phyloP scores from a whole-genome alignment of 2,797 vertebrate genomes.

The Lagocephalus sceleratus region DNA sequence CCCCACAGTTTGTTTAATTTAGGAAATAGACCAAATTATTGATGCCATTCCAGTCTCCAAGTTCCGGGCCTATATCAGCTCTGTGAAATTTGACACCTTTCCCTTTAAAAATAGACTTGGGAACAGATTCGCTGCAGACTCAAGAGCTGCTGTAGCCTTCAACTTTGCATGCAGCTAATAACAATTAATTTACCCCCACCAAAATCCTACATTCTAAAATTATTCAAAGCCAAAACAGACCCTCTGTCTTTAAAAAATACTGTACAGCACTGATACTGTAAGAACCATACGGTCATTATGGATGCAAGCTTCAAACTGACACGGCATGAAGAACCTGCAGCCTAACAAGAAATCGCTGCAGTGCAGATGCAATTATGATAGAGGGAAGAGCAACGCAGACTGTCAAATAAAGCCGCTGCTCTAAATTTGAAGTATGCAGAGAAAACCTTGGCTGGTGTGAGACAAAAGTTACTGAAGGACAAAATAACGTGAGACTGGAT shows the following conservation, averaged over 20 bases:
- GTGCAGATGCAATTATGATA: conserved; percentile 47
- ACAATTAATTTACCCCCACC: no score
- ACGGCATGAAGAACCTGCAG: conserved; percentile 14
- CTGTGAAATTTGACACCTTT: not conserved
- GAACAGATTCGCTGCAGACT: no score
- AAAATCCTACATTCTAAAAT: no score
- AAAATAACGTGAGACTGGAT: not conserved
- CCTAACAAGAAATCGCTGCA: conserved; percentile 15
- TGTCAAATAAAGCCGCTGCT: conserved; percentile 21
- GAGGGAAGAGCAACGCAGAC: conserved; percentile 13
- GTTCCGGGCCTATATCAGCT: not conserved
- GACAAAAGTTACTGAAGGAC: not conserved
- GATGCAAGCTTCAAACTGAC: conserved; percentile 17
- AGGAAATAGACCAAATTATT: not conserved
- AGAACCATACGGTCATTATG: conserved; percentile 28
- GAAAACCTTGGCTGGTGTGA: conserved; percentile 1
- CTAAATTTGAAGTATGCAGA: not conserved
- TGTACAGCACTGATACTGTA: conserved; percentile 20
- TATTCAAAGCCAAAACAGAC: not conserved
- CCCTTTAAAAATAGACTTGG: not conserved
- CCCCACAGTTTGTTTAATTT: not conserved
- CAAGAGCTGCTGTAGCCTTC: no score
- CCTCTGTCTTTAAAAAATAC: conserved; percentile 6
- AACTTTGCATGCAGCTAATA: no score
- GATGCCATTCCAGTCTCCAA: not conserved